Evolutionary conservation across 2,797 vertebrate genomes (phyloP).

Genomic region (Sebastes reedi): DNA sequence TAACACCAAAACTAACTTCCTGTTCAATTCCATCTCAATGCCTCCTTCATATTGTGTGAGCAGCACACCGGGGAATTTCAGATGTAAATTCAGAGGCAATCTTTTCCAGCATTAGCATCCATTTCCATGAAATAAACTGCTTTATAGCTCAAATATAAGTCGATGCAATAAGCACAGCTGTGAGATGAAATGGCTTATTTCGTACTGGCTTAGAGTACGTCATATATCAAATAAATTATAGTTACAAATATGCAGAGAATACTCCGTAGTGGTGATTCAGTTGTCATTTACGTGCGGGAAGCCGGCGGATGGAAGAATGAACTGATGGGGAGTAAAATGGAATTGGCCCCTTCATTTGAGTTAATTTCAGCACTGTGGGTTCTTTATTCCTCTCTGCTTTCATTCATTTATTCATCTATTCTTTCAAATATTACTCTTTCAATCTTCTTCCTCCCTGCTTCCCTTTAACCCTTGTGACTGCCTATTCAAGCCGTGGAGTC

Average conservation of each 20-base stretch:
- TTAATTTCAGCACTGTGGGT: conserved; percentile 33
- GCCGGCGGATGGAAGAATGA: conserved; percentile 2
- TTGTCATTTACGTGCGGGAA: conserved; percentile 24
- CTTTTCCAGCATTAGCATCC: conserved; percentile 29
- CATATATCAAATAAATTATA: conserved; percentile 56
- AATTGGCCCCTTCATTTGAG: conserved; percentile 33
- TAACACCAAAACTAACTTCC: conserved; percentile 1
- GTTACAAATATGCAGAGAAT: conserved; percentile 24
- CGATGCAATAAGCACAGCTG: conserved; percentile 43
- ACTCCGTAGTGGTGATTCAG: conserved; percentile 6
- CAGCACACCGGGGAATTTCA: conserved; percentile 13
- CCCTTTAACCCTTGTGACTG: neutral
- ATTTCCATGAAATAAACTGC: conserved; percentile 42
- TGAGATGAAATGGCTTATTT: conserved; percentile 39
- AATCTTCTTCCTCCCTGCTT: neutral
- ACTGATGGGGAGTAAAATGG: conserved; percentile 32
- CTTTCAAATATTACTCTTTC: conserved; percentile 26
- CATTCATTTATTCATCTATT: conserved; percentile 30
- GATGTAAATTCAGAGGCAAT: conserved; percentile 41
- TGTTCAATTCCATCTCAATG: neutral
- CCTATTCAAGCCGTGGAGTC: conserved; percentile 2
- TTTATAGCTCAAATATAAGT: conserved; percentile 33
- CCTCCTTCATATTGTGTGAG: conserved; percentile 6
- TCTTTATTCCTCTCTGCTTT: conserved; percentile 11
- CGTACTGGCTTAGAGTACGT: neutral